These are phyloP conservation scores for Orchesellides sinensis DNA, from an alignment of 2,888 invertebrate genomes.

Conservation along the genomic window DNA sequence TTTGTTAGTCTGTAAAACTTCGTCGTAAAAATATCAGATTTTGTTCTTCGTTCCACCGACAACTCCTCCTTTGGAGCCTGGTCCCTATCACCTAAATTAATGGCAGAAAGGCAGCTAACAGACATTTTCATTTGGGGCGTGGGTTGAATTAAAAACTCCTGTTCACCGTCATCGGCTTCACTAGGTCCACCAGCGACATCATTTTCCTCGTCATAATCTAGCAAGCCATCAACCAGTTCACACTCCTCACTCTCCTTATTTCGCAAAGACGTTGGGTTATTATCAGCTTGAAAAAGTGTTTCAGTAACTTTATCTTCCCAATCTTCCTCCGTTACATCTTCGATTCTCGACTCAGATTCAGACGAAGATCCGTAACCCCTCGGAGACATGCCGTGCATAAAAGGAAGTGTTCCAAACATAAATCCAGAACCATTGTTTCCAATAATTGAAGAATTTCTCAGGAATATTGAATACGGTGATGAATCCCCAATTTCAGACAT, in stretches of 20 bases:
- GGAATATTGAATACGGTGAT: not conserved
- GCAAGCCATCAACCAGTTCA: slow-evolving; percentile 7
- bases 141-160: slow-evolving; percentile 38
- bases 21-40: slow-evolving; percentile 36
- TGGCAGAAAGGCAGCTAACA: slow-evolving; percentile 16
- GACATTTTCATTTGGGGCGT: not conserved
- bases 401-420: not conserved
- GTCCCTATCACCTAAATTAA: not conserved
- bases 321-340: slow-evolving; percentile 31
- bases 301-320: slow-evolving; percentile 2
- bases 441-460: not conserved
- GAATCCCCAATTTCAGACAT: not conserved
- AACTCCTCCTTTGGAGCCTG: not conserved
- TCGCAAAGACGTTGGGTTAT: not conserved
- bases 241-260: not conserved
- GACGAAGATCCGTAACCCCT: not conserved
- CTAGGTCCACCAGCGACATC: not conserved
- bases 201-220: not conserved
- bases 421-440: not conserved
- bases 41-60: slow-evolving; percentile 4
- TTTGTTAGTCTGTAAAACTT: slow-evolving; percentile 10
- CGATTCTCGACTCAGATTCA: not conserved
- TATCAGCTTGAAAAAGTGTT: slow-evolving; percentile 2
- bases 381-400: not conserved
- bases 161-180: slow-evolving; percentile 1